Base-by-base conservation (phyloP, 2,797 vertebrate species). In the Cygnus olor region DNA sequence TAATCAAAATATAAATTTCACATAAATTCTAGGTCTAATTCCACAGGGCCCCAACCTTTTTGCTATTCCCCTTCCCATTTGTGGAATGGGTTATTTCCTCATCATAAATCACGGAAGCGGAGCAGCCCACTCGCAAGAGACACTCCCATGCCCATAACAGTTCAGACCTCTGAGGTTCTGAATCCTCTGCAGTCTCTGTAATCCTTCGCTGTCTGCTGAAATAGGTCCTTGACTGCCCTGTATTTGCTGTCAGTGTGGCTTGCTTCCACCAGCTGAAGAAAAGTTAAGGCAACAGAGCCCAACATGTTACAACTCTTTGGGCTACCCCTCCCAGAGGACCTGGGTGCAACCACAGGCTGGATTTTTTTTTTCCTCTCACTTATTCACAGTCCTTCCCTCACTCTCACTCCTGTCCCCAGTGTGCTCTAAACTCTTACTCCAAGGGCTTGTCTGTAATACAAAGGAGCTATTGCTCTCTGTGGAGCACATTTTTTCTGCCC, bases 151-250 rank as follows among this genome's bases (percentile, higher is more conserved):
- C 38, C 17, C 38, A 42, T 27, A 65, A 65, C 28, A 65, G 40
- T 32, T 65, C 40, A 65, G 28, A 44, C 28, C 20, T 65, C 63
- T 65, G 63, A 44, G 19, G 30, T 65, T 99, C 95, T 96, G 97
- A 90, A 98, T 97, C 64, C 98, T 98, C 61, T 97, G 95, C 10
- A 5, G 32, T 99, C 95, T 40, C 68, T 81, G 51, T 92, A 98
- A 64, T 96, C 96, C 25, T 32, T 91, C 97, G 99, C 95, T 18
- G 98, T 98, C 80, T 91, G 93, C 54, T 61, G 71, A 96, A 98
- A 98, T 6, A 98, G 92, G n/a, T 68, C 44, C 88, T 97, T 56
- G 2, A 98, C 93, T 73, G 95, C 85, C 54, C 86, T 90, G 77
- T 95, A 96, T 80, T 98, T 98, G 6, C 74, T 58, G 30, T 96